These are phyloP conservation scores for Cryptosula pallasiana DNA, from an alignment of 2,888 invertebrate genomes.

Conservation along the genomic window DNA sequence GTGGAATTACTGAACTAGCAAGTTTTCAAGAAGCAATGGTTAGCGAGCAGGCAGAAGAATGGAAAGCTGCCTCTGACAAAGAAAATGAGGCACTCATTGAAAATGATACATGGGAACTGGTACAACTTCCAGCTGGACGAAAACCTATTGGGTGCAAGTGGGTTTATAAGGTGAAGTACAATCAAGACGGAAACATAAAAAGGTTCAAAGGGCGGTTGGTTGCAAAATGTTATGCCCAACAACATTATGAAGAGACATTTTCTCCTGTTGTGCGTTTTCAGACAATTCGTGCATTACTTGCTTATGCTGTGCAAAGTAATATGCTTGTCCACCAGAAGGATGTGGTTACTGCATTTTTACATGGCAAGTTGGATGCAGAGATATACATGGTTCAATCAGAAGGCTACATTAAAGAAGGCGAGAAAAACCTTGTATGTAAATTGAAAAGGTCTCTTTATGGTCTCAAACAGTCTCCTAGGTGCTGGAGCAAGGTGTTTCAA, in stretches of 20 bases:
- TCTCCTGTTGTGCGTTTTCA: conserved; percentile 30
- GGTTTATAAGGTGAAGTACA: conserved; percentile 32
- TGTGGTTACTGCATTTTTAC: conserved; percentile 32
- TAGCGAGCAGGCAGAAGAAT: neutral
- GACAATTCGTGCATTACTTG: conserved; percentile 30
- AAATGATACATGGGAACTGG: conserved; percentile 32
- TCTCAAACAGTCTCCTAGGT: conserved; percentile 28
- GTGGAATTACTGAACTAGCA: no score
- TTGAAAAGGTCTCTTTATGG: conserved; percentile 32
- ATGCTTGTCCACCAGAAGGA: conserved; percentile 31
- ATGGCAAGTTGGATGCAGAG: no score
- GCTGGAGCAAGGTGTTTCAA: conserved; percentile 33
- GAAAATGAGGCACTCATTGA: no score
- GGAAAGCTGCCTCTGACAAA: neutral
- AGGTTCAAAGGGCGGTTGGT: conserved; percentile 32
- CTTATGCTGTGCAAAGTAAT: conserved; percentile 28
- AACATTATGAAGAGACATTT: conserved; percentile 33
- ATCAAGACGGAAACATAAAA: conserved; percentile 29
- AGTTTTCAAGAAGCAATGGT: neutral
- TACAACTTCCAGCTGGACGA: no score
- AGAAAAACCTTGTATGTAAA: conserved; percentile 32
- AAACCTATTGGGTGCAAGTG: conserved; percentile 33
- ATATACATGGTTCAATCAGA: no score
- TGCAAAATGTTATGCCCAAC: conserved; percentile 31
- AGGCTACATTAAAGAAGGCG: no score